phyloP scores from a whole-genome alignment of 2,888 invertebrate species.

The Drosophila cracens region DNA sequence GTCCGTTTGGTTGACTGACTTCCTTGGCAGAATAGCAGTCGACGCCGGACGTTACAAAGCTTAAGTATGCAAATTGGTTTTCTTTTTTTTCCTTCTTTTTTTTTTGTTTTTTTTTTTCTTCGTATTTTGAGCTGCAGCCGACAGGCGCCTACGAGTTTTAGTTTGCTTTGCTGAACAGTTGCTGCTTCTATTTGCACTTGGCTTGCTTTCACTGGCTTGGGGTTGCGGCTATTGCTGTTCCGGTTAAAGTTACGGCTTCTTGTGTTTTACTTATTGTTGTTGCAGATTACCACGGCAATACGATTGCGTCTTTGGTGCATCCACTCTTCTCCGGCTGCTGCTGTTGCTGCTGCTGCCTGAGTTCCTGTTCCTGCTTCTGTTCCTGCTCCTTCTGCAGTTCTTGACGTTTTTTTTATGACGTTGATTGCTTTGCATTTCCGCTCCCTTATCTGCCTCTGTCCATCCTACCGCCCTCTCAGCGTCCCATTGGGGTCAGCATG shows the following conservation, averaged over 20 bases:
- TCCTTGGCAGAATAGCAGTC: slow-evolving; percentile 1
- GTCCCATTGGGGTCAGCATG: slow-evolving; percentile 25
- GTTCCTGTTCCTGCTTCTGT: not conserved
- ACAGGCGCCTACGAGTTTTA: slow-evolving; percentile 31
- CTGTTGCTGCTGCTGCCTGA: not conserved
- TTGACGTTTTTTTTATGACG: slow-evolving; percentile 65
- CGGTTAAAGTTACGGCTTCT: slow-evolving; percentile 25
- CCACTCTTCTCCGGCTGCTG: slow-evolving; percentile 15
- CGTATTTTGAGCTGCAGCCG: slow-evolving; percentile 35
- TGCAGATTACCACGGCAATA: slow-evolving; percentile 18
- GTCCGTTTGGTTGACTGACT: not conserved
- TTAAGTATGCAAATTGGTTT: slow-evolving; percentile 78
- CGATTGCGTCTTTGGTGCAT: slow-evolving; percentile 24
- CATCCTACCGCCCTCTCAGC: not conserved
- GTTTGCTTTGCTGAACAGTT: slow-evolving; percentile 28
- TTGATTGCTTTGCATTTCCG: slow-evolving; percentile 78
- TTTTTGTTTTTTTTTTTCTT: not conserved
- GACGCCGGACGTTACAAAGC: slow-evolving; percentile 31
- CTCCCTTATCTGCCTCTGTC: slow-evolving; percentile 45
- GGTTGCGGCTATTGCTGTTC: slow-evolving; percentile 15
- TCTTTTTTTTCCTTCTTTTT: not conserved
- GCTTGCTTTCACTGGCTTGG: slow-evolving; percentile 18
- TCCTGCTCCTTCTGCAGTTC: slow-evolving; percentile 33
- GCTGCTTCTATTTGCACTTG: slow-evolving; percentile 43
- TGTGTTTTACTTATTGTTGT: slow-evolving; percentile 21